These are phyloP conservation scores for Scyliorhinus canicula DNA, from an alignment of 2,797 vertebrate species.

Conservation along the genomic window DNA sequence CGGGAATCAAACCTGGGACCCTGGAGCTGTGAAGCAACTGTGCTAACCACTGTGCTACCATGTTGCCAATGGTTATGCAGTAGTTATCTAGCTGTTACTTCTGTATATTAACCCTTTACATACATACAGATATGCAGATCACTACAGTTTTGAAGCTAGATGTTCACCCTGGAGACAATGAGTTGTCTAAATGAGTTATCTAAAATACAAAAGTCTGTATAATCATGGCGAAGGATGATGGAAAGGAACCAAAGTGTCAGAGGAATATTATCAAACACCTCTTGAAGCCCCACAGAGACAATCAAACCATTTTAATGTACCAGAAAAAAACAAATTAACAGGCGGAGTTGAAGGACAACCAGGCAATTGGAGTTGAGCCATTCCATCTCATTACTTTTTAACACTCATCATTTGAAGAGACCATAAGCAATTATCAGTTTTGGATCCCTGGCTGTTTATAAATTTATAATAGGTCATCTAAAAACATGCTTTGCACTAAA, in stretches of 20 bases:
- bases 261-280: not conserved
- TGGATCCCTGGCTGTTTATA: not conserved
- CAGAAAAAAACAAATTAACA: not conserved
- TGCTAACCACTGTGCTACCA: too few relatives aligned
- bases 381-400: not conserved
- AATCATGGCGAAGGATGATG: not conserved
- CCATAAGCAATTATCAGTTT: constrained; percentile 13
- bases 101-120: too few relatives aligned
- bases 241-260: not conserved
- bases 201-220: not conserved
- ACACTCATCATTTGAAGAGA: not conserved
- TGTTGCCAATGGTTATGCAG: too few relatives aligned
- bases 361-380: not conserved
- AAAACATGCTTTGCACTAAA: not conserved
- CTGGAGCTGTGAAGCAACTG: too few relatives aligned
- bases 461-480: not conserved
- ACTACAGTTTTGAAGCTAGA: not conserved
- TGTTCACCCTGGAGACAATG: not conserved
- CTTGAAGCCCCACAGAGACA: not conserved
- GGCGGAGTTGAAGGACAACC: not conserved
- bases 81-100: too few relatives aligned
- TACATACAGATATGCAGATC: too few relatives aligned
- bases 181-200: not conserved
- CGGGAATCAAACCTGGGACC: too few relatives aligned
- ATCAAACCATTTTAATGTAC: not conserved